Base-by-base conservation (phyloP, 2,113 vertebrate genomes). In the Myotis brandtii region DNA sequence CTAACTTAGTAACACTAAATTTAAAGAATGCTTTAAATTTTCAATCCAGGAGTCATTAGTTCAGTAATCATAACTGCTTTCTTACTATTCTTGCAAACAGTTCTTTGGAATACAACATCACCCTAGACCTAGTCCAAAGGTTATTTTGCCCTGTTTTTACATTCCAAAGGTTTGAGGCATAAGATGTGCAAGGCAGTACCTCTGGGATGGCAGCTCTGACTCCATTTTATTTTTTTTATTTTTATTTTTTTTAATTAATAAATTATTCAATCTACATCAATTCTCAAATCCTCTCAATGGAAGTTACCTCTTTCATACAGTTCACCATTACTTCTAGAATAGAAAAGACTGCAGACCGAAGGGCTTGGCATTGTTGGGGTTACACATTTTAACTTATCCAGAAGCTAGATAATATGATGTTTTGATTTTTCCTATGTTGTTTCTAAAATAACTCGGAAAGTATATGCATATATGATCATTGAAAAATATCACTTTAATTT, bases 401-500 rank as follows among this genome's bases (percentile, higher is more conserved):
- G 69, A 34, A 80, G 48, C 34, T 93, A 69, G 52, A 69, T 88
- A 85, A 92, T 95, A 93, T 17, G 69, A 48, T 11, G 27, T 89
- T 95, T 90, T 59, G 34, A 86, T 34, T 73, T 83, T 80, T 82
- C 48, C 64, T 81, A 46, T 56, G 54, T 69, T 91, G 93, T 70
- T 95, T 92, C 32, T 88, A 80, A 92, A 87, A 92, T n/a, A 92
- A 81, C 69, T 90, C 70, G 54, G 92, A 91, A 92, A 91, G 62
- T 67, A 7, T 2, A 97, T 9, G 25, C 52, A 64, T 67, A 67
- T 70, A 79, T 0, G 6, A 77, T 23, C 75, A 91, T 0, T 94
- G 46, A 94, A 94, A 66, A 95, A 95, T 46, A 97, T 93, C 90
- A 92, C 69, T 97, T 97, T 87, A 97, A 95, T 94, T 97, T 93